phyloP scores from a whole-genome alignment of 1,140 invertebrate genomes.

The Macrobrachium rosenbergii region DNA sequence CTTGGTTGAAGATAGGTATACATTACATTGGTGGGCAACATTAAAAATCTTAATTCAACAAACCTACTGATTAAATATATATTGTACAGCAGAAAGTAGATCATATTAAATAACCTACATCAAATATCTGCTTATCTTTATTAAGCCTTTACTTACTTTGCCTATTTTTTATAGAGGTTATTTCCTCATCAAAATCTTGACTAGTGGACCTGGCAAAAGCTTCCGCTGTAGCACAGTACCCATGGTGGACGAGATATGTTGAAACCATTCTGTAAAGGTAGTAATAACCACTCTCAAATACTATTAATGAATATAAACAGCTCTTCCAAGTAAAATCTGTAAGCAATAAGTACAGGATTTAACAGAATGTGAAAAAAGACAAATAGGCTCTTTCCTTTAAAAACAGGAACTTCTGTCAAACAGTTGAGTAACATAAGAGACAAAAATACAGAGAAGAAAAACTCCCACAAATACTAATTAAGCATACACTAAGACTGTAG shows the following conservation, averaged over 20 bases:
- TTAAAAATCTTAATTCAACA: no score
- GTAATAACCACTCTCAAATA: no score
- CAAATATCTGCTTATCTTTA: slow-evolving; percentile 83
- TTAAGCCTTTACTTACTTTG: slow-evolving; percentile 81
- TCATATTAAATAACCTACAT: slow-evolving; percentile 83
- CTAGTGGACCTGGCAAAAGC: slow-evolving; percentile 93
- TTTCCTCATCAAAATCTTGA: slow-evolving; percentile 92
- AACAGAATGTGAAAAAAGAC: slow-evolving; percentile 28
- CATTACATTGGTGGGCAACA: no score
- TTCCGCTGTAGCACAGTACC: slow-evolving; percentile 96
- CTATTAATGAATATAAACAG: neutral
- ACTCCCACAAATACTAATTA: no score
- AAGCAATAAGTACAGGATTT: neutral
- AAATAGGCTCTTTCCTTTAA: neutral
- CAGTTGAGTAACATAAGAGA: no score
- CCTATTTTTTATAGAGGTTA: slow-evolving; percentile 95
- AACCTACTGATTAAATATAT: neutral
- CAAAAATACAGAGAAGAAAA: neutral
- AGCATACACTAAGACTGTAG: no score
- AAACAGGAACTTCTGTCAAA: no score
- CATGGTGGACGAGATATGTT: slow-evolving; percentile 97
- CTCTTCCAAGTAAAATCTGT: neutral
- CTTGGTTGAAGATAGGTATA: no score
- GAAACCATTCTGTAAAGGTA: slow-evolving; percentile 87
- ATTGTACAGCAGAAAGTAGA: neutral